These are phyloP conservation scores for Pseudomyrmex cubaensis DNA, from an alignment of 1,140 invertebrate species.

Conservation along the genomic window DNA sequence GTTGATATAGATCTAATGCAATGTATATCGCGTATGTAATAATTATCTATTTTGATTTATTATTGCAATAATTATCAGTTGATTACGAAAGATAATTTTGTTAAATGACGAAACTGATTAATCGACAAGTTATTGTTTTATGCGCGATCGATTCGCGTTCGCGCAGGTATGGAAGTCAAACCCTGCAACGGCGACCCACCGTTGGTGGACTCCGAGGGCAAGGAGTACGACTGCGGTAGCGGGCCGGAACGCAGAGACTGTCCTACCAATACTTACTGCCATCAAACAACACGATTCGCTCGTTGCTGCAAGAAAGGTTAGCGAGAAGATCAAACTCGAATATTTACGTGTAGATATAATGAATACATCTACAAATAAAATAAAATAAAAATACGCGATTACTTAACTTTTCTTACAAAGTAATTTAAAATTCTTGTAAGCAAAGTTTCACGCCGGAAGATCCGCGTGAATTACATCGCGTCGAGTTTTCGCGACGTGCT, in stretches of 20 bases:
- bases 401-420: no score
- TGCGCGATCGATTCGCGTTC: neutral
- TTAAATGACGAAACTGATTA: no score
- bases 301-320: conserved; percentile 93
- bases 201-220: conserved; percentile 88
- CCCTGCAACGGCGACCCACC: conserved; percentile 94
- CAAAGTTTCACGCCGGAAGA: neutral
- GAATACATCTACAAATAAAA: neutral
- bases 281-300: conserved; percentile 92
- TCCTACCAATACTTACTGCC: conserved; percentile 93
- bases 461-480: neutral
- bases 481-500: neutral
- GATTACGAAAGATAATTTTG: no score
- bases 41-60: no score
- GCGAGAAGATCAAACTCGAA: neutral
- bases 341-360: neutral
- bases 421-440: neutral
- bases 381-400: neutral
- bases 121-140: neutral
- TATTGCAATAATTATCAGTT: no score
- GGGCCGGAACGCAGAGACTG: conserved; percentile 91
- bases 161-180: conserved; percentile 91
- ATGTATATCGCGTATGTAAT: no score
- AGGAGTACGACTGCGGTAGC: conserved; percentile 94
- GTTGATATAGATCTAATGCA: no score